phyloP scores from a whole-genome alignment of 2,888 invertebrate species.

The Esperia sulphurella region DNA sequence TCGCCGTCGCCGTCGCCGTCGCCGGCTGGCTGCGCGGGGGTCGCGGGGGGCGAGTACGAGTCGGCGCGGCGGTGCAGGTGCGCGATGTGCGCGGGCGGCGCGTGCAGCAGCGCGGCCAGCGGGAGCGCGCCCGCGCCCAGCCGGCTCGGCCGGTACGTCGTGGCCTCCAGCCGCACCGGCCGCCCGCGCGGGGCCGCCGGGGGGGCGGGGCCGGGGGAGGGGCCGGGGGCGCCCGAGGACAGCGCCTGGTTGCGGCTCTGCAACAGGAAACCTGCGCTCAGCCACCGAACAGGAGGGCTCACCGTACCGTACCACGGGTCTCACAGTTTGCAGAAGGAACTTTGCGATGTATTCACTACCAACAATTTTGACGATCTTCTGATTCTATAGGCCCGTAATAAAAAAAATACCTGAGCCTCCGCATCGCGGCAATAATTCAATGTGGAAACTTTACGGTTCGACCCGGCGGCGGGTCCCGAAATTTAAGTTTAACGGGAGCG shows the following conservation, averaged over 20 bases:
- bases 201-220: conserved; percentile 20
- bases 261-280: conserved; percentile 71
- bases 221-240: conserved; percentile 23
- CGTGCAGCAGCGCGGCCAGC: conserved; percentile 32
- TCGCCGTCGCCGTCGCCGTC: conserved; percentile 33
- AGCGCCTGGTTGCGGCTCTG: conserved; percentile 74
- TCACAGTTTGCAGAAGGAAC: too few relatives aligned
- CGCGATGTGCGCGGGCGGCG: conserved; percentile 35
- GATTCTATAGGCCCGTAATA: too few relatives aligned
- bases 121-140: conserved; percentile 43
- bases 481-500: too few relatives aligned
- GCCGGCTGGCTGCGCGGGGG: conserved; percentile 29
- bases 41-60: conserved; percentile 32
- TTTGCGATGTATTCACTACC: too few relatives aligned
- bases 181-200: conserved; percentile 28
- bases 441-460: too few relatives aligned
- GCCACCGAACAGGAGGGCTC: conserved; percentile 22
- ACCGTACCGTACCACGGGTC: too few relatives aligned
- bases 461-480: too few relatives aligned
- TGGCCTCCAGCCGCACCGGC: conserved; percentile 42
- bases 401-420: too few relatives aligned
- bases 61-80: conserved; percentile 52
- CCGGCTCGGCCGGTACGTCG: conserved; percentile 61
- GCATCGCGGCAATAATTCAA: too few relatives aligned
- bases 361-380: too few relatives aligned